Evolutionary conservation across 2,888 invertebrate species (phyloP).

Genomic region (Chymomyza procnemis): DNA sequence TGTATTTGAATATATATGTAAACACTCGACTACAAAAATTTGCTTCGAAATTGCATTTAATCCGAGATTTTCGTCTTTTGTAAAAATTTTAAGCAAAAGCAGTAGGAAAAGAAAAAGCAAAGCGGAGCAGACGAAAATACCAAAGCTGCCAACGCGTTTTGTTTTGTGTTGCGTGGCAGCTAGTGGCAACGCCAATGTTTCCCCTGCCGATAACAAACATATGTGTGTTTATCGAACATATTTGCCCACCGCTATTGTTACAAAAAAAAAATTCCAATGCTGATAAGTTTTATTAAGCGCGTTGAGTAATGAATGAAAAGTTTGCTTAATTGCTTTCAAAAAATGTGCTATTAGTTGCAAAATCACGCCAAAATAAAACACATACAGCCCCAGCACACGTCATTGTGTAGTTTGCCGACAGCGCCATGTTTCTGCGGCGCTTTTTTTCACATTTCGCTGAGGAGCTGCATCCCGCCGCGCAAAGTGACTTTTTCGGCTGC

Average conservation of each 20-base stretch:
- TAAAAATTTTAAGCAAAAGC: constrained; percentile 29
- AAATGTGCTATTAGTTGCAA: neutral
- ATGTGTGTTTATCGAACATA: neutral
- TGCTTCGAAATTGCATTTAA: constrained; percentile 34
- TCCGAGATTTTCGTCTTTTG: constrained; percentile 24
- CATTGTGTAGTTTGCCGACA: neutral
- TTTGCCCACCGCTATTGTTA: neutral
- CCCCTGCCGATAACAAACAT: neutral
- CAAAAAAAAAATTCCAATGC: neutral
- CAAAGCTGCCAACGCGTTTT: constrained; percentile 34
- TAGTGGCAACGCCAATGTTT: constrained; percentile 37
- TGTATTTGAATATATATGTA: neutral
- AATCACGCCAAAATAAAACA: neutral
- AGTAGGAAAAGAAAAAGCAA: constrained; percentile 26
- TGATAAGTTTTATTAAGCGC: neutral
- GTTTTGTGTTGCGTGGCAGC: constrained; percentile 55
- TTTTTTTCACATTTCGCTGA: constrained; percentile 74
- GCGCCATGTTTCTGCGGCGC: constrained; percentile 67
- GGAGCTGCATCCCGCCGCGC: constrained; percentile 66
- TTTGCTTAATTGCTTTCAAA: neutral
- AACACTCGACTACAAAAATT: constrained; percentile 33
- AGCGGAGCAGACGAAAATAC: constrained; percentile 32
- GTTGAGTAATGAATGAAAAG: neutral
- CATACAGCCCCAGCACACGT: neutral
- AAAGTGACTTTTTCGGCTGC: constrained; percentile 67